Conservation (phyloP, 2,888 invertebrate genomes). For the Steinernema hermaphroditum region DNA sequence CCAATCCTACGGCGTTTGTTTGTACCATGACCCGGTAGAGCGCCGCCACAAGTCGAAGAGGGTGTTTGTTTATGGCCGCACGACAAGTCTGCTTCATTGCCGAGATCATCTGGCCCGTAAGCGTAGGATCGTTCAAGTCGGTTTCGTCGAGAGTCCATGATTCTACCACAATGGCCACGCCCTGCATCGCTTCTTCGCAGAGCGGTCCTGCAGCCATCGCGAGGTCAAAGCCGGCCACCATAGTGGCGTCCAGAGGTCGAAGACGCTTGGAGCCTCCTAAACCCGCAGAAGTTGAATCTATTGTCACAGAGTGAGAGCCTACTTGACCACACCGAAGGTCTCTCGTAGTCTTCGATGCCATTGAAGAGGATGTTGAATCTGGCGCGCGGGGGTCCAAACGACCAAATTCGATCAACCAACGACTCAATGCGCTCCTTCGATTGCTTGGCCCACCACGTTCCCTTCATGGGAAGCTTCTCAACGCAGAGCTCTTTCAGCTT, state of each 20-base stretch:
- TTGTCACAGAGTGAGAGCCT: neutral
- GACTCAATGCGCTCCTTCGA: slow-evolving; percentile 51
- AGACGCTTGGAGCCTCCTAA: slow-evolving; percentile 23
- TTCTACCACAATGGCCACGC: slow-evolving; percentile 86
- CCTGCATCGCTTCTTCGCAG: slow-evolving; percentile 95
- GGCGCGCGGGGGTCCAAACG: slow-evolving; percentile 85
- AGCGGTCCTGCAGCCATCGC: slow-evolving; percentile 78
- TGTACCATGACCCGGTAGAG: slow-evolving; percentile 86
- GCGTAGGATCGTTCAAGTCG: slow-evolving; percentile 45
- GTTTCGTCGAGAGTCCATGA: slow-evolving; percentile 74
- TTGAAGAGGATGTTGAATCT: slow-evolving; percentile 89
- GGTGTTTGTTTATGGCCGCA: slow-evolving; percentile 78
- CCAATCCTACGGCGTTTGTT: slow-evolving; percentile 83
- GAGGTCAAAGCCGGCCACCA: slow-evolving; percentile 62
- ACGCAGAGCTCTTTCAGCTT: slow-evolving; percentile 36
- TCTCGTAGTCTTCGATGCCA: slow-evolving; percentile 74
- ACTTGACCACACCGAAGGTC: slow-evolving; percentile 40
- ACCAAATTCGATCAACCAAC: slow-evolving; percentile 75
- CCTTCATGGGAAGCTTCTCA: slow-evolving; percentile 55
- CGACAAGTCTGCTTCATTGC: slow-evolving; percentile 84
- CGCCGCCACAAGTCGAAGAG: slow-evolving; percentile 90
- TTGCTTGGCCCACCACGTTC: slow-evolving; percentile 61
- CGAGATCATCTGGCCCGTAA: slow-evolving; percentile 84
- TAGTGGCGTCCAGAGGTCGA: slow-evolving; percentile 53
- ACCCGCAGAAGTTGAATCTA: slow-evolving; percentile 4